Evolutionary conservation across 2,888 invertebrate genomes (phyloP).

Genomic region (Acanthosepion pharaonis): DNA sequence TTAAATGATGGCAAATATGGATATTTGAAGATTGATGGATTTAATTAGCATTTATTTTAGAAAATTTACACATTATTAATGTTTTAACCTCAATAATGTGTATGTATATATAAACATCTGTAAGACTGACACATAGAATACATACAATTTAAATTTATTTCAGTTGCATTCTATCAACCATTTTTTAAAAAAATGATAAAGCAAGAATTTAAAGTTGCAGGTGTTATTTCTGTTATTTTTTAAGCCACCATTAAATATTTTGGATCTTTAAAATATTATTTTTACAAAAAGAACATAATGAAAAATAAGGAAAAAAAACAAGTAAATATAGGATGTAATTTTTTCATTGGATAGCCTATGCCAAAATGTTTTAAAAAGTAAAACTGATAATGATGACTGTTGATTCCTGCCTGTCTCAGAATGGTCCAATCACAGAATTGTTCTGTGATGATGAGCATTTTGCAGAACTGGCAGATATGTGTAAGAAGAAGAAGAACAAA

Average conservation of each 20-base stretch:
- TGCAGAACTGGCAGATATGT: conserved; percentile 2
- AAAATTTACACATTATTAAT: no score
- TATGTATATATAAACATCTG: no score
- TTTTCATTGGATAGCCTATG: conserved; percentile 8
- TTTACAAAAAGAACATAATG: no score
- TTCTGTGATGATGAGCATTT: neutral
- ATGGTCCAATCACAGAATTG: conserved; percentile 33
- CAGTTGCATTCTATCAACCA: neutral
- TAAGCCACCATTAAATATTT: neutral
- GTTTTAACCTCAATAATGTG: no score
- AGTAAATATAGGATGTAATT: neutral
- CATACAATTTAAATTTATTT: neutral
- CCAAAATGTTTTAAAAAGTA: neutral
- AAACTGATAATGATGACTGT: conserved; percentile 1
- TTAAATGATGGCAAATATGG: no score
- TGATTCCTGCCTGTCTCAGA: neutral
- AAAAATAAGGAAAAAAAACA: neutral
- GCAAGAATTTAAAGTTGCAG: neutral
- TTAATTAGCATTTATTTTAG: no score
- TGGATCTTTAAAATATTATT: no score
- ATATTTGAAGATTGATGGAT: no score
- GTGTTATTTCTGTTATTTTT: neutral
- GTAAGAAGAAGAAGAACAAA: neutral
- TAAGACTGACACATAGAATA: no score
- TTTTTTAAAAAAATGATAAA: neutral